Evolutionary conservation across 2,113 vertebrate species (phyloP).

Genomic region (Oenanthe melanoleuca): DNA sequence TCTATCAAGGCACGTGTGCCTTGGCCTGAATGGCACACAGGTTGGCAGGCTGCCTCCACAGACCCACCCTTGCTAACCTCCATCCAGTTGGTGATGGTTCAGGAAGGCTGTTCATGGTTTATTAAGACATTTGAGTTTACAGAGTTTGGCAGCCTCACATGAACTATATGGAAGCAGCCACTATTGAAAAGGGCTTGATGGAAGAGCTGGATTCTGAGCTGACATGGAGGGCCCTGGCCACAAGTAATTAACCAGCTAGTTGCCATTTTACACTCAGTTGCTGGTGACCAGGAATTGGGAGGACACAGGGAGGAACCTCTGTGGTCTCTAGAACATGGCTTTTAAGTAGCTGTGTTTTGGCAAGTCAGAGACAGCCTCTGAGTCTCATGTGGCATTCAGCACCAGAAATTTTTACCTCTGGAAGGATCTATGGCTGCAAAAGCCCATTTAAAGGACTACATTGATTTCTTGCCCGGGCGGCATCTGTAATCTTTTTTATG

Average conservation of each 20-base stretch:
- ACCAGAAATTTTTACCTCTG: not conserved
- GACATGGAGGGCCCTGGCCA: not conserved
- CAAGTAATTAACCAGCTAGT: not conserved
- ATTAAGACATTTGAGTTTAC: slow-evolving; percentile 3
- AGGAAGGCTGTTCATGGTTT: not conserved
- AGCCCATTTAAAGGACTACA: not conserved
- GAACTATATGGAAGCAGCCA: not conserved
- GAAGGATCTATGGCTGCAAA: not conserved
- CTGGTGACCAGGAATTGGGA: not conserved
- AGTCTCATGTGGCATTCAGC: not conserved
- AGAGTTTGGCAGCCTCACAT: not conserved
- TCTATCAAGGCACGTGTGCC: not conserved
- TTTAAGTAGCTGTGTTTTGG: not conserved
- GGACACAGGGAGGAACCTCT: not conserved
- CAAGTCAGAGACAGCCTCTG: not conserved
- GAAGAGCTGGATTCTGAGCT: not conserved
- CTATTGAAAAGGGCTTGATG: not conserved
- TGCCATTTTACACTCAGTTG: not conserved
- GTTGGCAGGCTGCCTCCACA: not conserved
- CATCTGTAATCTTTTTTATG: not conserved
- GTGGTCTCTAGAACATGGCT: not conserved
- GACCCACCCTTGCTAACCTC: not conserved
- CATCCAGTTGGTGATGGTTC: not conserved
- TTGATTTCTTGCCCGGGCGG: not conserved
- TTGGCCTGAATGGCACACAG: not conserved